Conservation (phyloP, 2,888 invertebrate species). For the Agrochola litura region DNA sequence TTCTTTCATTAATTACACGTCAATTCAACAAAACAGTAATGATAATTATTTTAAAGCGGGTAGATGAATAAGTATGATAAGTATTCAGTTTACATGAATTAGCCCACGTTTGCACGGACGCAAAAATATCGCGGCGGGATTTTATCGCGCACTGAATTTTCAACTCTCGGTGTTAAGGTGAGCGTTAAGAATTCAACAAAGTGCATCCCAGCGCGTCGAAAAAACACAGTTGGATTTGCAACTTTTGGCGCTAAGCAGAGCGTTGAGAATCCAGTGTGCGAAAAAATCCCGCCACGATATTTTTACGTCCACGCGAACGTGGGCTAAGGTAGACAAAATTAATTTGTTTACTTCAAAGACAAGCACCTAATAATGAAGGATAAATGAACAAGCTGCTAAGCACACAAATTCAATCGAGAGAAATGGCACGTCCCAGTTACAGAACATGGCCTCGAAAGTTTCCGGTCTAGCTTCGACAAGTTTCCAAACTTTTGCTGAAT, state of each 20-base stretch:
- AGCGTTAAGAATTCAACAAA: too few relatives aligned
- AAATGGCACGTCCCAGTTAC: slow-evolving; percentile 27
- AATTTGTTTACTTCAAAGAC: not conserved
- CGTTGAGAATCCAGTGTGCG: too few relatives aligned
- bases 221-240: too few relatives aligned
- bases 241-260: too few relatives aligned
- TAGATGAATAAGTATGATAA: not conserved
- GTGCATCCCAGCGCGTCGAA: too few relatives aligned
- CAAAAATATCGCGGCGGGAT: too few relatives aligned
- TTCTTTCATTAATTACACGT: not conserved
- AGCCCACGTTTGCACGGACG: too few relatives aligned
- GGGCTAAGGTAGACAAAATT: not conserved
- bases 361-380: slow-evolving; percentile 5
- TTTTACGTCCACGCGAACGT: too few relatives aligned
- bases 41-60: not conserved
- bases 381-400: slow-evolving; percentile 8
- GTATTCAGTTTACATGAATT: not conserved
- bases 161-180: too few relatives aligned
- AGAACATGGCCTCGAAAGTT: slow-evolving; percentile 42
- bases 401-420: slow-evolving; percentile 20
- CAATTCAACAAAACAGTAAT: not conserved
- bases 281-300: too few relatives aligned
- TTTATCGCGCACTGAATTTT: too few relatives aligned
- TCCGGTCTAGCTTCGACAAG: slow-evolving; percentile 49
- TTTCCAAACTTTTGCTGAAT: slow-evolving; percentile 49